A percentile compares a stretch with the other conserved stretches of the same genome.
These are phyloP conservation scores for Crypturellus tataupa DNA, from an alignment of 2,797 vertebrate genomes.

Conservation along the genomic window DNA sequence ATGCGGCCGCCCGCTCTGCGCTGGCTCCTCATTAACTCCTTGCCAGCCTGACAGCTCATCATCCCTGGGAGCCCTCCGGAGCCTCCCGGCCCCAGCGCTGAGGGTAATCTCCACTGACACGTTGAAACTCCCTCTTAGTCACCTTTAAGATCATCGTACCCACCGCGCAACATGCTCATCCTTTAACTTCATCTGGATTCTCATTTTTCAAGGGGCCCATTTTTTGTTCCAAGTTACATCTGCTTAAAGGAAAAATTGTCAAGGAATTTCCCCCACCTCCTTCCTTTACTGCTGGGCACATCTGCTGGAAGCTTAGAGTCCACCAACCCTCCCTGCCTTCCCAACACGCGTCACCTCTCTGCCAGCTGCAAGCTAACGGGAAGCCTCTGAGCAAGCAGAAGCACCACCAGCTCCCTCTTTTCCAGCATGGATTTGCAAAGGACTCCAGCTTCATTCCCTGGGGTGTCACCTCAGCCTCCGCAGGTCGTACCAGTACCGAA, in stretches of 20 bases:
- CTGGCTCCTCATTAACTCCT: neutral
- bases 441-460: neutral
- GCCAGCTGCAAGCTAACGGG: neutral
- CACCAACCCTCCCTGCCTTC: neutral
- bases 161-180: fast-evolving
- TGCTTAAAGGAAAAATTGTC: neutral
- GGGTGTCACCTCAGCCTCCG: neutral
- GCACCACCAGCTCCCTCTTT: neutral
- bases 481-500: neutral
- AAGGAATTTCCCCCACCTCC: neutral
- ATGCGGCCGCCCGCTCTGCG: no score
- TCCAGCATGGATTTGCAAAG: neutral
- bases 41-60: neutral
- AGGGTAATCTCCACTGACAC: neutral
- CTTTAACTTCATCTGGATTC: neutral
- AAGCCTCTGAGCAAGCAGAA: neutral
- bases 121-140: fast-evolving
- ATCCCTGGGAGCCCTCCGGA: neutral
- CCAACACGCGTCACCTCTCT: fast-evolving
- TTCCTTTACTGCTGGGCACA: neutral
- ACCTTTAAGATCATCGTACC: neutral
- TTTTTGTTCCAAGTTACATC: neutral
- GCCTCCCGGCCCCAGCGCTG: neutral
- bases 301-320: neutral
- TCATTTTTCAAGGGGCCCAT: fast-evolving